Percentiles rank a stretch among this genome's conserved stretches.
phyloP scores from a whole-genome alignment of 2,888 invertebrate genomes.

The Philonicus albiceps region DNA sequence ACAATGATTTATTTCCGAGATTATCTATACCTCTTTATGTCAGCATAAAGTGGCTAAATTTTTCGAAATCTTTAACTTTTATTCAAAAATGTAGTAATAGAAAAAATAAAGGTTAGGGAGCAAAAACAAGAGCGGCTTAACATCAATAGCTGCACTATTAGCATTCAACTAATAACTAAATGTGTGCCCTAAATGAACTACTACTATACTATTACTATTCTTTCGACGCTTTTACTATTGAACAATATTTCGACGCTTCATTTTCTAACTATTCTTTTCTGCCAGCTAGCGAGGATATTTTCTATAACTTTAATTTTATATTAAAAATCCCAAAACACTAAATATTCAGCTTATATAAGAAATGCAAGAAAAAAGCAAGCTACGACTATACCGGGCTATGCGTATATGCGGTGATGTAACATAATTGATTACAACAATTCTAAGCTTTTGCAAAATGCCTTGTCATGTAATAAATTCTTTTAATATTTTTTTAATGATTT shows the following conservation, averaged over 20 bases:
- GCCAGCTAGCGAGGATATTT: too few species aligned
- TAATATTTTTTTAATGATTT: not conserved
- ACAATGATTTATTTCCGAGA: not conserved
- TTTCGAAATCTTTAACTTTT: not conserved
- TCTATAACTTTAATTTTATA: too few species aligned
- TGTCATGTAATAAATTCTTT: not conserved
- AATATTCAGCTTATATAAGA: not conserved
- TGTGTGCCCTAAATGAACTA: too few species aligned
- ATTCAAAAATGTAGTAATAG: not conserved
- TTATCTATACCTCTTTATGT: not conserved
- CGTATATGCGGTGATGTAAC: not conserved
- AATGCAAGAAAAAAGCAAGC: not conserved
- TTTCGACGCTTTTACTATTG: too few species aligned
- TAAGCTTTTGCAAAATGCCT: not conserved
- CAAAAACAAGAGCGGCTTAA: too few species aligned
- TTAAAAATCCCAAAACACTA: not conserved
- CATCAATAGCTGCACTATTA: too few species aligned
- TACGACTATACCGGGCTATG: too few species aligned
- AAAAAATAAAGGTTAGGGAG: too few species aligned
- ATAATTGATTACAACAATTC: not conserved
- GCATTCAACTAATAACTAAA: too few species aligned
- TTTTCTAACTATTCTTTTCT: too few species aligned
- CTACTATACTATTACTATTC: too few species aligned
- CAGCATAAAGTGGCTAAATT: not conserved
- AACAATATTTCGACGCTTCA: too few species aligned